Percentiles rank a stretch among this genome's conserved stretches.
phyloP scores from a whole-genome alignment of 2,113 vertebrate species.

The Arvicanthis niloticus region DNA sequence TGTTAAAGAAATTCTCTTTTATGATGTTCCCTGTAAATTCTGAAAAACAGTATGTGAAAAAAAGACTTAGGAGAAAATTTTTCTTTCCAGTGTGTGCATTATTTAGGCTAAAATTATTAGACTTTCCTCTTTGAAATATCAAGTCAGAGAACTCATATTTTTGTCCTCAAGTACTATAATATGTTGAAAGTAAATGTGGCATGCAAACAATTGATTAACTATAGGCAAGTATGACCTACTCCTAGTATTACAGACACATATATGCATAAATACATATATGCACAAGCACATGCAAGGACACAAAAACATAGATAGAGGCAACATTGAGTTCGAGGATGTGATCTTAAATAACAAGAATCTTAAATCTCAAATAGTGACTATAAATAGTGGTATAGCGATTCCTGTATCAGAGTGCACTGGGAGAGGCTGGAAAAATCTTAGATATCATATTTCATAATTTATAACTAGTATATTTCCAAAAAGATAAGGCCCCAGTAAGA shows the following conservation, averaged over 20 bases:
- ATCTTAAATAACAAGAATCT: constrained; percentile 20
- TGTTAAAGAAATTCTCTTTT: background rate
- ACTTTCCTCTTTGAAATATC: background rate
- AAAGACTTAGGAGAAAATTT: background rate
- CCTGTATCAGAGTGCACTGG: background rate
- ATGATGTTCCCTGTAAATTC: background rate
- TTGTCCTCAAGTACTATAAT: background rate
- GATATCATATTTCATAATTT: background rate
- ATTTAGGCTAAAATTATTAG: background rate
- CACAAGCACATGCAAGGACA: background rate
- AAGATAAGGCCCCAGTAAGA: background rate
- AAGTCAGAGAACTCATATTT: constrained; percentile 10
- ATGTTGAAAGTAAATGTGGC: background rate
- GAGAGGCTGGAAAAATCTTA: background rate
- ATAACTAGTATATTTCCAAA: background rate
- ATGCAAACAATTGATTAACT: background rate
- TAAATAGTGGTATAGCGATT: background rate
- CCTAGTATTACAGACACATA: background rate
- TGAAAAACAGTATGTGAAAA: background rate
- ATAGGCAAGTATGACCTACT: background rate
- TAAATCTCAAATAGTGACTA: background rate
- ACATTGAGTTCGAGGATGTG: background rate
- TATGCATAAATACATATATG: background rate
- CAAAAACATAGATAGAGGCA: background rate
- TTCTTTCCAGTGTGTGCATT: background rate